Conservation (phyloP, 1,140 invertebrate species). For the Ceratina australensis region DNA sequence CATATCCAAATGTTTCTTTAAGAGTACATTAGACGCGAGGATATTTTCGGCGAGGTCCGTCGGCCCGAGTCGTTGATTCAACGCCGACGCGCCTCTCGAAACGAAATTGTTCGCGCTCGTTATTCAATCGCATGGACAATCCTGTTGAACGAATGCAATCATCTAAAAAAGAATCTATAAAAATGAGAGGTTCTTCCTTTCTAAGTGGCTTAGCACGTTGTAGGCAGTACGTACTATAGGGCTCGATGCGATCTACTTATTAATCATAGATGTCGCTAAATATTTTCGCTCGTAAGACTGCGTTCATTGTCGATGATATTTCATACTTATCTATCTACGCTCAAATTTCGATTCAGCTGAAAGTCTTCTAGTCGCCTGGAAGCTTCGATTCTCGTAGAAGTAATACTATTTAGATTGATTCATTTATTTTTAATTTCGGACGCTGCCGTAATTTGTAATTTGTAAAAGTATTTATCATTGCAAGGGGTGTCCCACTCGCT, state of each 20-base stretch:
- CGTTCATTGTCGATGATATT: not conserved
- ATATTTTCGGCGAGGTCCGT: slow-evolving; percentile 32
- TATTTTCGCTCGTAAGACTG: not conserved
- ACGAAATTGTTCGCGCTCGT: slow-evolving; percentile 25
- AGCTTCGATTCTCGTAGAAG: not conserved
- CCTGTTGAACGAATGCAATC: slow-evolving; percentile 59
- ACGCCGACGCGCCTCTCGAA: not conserved
- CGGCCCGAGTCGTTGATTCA: not conserved
- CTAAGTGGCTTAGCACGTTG: slow-evolving; percentile 47
- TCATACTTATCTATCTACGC: not conserved
- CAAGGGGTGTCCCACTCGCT: no score
- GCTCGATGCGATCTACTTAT: slow-evolving; percentile 32
- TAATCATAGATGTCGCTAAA: slow-evolving; percentile 1
- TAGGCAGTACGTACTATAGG: slow-evolving; percentile 49
- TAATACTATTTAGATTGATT: no score
- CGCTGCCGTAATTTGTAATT: no score
- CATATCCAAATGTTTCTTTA: slow-evolving; percentile 51
- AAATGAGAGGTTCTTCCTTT: slow-evolving; percentile 49
- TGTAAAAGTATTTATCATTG: no score
- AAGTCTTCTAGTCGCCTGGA: not conserved
- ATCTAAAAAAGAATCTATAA: slow-evolving; percentile 31
- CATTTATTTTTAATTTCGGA: no score
- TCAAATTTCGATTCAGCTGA: slow-evolving; percentile 2
- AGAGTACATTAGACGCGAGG: slow-evolving; percentile 28
- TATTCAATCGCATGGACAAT: slow-evolving; percentile 58